Base-by-base conservation (phyloP, 1,140 invertebrate species). In the Plectus sambesii region DNA sequence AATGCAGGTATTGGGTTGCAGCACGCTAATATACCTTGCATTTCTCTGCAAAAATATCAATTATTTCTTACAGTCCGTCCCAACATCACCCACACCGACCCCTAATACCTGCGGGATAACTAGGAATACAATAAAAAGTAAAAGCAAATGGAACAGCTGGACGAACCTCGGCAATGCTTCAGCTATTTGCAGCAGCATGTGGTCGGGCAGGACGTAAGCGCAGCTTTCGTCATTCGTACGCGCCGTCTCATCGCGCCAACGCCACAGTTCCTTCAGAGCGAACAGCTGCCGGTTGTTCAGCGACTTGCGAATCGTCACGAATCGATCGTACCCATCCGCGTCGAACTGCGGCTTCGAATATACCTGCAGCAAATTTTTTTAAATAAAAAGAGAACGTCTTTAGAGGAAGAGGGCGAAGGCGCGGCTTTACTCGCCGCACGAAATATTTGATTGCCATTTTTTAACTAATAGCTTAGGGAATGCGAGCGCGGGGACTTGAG, bases 1-100 rank as follows among this genome's bases (percentile, higher is more conserved):
- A 93, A 73, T 0, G 85, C 82, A 12, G 90, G 89, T 50, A 92
- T 82, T 0, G 89, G 88, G 68, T 84, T 86, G 69, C 90, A 97
- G 61, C 86, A 89, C 0, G 88, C 87, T 20, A 88, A 65, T 46
- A 98, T 83, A 3, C 89, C 89, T 68, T 92, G 85, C 74, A 85
- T 80, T 73, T 97, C 90, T 37, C 85, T n/a, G 68, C 46, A 39
- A n/a, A n/a, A n/a, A n/a, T n/a, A n/a, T n/a, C n/a, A n/a, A n/a
- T n/a, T n/a, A n/a, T n/a, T n/a, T n/a, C n/a, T n/a, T n/a, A n/a
- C n/a, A n/a, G n/a, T n/a, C n/a, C n/a, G n/a, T n/a, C n/a, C n/a
- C n/a, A n/a, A n/a, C n/a, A n/a, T n/a, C n/a, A n/a, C n/a, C n/a
- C n/a, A n/a, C n/a, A n/a, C n/a, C n/a, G n/a, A n/a, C n/a, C n/a